Percentiles rank a stretch among this genome's conserved stretches.
Evolutionary conservation across 1,140 invertebrate genomes (phyloP).

Genomic region (Panulirus ornatus): DNA sequence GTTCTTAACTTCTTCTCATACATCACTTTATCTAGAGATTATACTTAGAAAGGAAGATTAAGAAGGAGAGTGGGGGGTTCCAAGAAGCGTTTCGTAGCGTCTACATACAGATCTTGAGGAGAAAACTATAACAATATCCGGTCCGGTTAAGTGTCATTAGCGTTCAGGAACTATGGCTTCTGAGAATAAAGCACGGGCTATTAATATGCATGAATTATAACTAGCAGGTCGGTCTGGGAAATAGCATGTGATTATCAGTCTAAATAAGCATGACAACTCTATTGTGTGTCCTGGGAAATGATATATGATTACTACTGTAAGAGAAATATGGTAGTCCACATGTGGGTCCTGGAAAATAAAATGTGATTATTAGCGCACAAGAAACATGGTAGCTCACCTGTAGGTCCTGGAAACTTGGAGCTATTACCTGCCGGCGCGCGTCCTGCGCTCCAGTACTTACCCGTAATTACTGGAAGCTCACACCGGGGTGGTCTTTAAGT

Average conservation of each 20-base stretch:
- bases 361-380: slow-evolving; percentile 33
- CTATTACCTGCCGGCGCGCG: slow-evolving; percentile 46
- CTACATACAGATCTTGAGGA: too few relatives aligned
- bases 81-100: too few relatives aligned
- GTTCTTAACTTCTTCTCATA: too few relatives aligned
- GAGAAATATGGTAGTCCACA: neutral
- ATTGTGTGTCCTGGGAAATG: neutral
- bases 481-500: slow-evolving; percentile 22
- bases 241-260: neutral
- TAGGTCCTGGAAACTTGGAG: slow-evolving; percentile 27
- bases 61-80: too few relatives aligned
- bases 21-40: too few relatives aligned
- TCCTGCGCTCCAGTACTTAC: slow-evolving; percentile 45
- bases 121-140: too few relatives aligned
- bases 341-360: slow-evolving; percentile 3
- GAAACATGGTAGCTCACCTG: slow-evolving; percentile 25
- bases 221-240: neutral
- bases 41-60: too few relatives aligned
- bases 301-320: slow-evolving; percentile 26
- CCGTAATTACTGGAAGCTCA: slow-evolving; percentile 46
- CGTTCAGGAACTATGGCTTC: neutral
- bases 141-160: too few relatives aligned
- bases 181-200: neutral
- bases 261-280: slow-evolving; percentile 22
- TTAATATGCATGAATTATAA: neutral